Conservation (phyloP, 1,140 invertebrate species). For the Pseudomyrmex dendroicus region DNA sequence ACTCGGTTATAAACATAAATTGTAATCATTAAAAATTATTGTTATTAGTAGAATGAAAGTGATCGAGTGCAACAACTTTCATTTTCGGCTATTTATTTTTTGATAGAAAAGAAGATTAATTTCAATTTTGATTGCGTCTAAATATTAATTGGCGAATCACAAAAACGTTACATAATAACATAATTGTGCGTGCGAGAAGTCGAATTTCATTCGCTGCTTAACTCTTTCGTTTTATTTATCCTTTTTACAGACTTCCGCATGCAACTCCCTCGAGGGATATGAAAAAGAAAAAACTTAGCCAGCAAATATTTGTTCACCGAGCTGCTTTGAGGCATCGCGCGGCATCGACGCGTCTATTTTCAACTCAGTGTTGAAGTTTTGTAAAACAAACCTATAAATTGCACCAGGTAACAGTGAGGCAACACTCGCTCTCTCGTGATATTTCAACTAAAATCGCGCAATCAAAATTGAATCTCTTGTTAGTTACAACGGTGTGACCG, state of each 20-base stretch:
- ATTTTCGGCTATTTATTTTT: too few species aligned
- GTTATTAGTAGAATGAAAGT: too few species aligned
- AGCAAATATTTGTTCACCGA: conserved; percentile 27
- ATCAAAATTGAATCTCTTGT: too few species aligned
- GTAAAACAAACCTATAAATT: conserved; percentile 39
- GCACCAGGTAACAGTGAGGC: not conserved
- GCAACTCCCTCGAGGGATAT: not conserved
- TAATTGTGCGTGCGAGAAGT: not conserved
- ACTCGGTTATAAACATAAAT: too few species aligned
- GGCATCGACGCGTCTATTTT: conserved; percentile 30
- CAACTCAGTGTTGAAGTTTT: not conserved
- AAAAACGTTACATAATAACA: not conserved
- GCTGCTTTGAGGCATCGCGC: not conserved
- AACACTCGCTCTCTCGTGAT: not conserved
- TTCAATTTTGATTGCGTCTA: too few species aligned
- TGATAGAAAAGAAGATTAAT: too few species aligned
- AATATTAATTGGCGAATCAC: not conserved
- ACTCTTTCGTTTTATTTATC: conserved; percentile 5
- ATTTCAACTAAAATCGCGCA: conserved; percentile 19
- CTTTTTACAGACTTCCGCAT: not conserved
- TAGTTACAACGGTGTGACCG: too few species aligned
- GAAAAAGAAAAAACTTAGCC: not conserved
- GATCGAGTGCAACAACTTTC: too few species aligned
- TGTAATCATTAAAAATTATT: too few species aligned
- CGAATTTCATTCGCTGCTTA: not conserved